Conservation (phyloP, 2,888 invertebrate species). For the Monopis laevigella region DNA sequence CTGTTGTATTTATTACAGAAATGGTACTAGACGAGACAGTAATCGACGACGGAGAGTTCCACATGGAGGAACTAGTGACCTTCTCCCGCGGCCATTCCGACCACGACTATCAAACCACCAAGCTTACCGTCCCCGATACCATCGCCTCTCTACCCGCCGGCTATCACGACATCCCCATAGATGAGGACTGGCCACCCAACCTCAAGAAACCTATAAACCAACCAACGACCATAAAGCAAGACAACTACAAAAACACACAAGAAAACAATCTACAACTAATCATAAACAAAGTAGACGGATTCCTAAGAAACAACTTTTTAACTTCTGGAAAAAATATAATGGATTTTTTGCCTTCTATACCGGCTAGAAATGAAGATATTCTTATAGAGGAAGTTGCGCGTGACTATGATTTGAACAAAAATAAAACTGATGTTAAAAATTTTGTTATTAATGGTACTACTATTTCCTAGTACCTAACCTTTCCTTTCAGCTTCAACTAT, state of each 20-base stretch:
- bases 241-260: slow-evolving; percentile 44
- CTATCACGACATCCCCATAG: slow-evolving; percentile 67
- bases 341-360: slow-evolving; percentile 42
- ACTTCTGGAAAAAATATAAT: slow-evolving; percentile 47
- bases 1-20: slow-evolving; percentile 26
- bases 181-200: slow-evolving; percentile 69
- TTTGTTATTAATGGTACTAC: slow-evolving; percentile 44
- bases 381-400: slow-evolving; percentile 50
- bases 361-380: slow-evolving; percentile 50
- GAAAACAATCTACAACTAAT: slow-evolving; percentile 19
- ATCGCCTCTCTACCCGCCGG: slow-evolving; percentile 38
- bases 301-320: slow-evolving; percentile 41
- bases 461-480: neutral
- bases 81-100: slow-evolving; percentile 58
- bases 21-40: slow-evolving; percentile 54
- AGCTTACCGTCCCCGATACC: slow-evolving; percentile 28
- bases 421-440: slow-evolving; percentile 46
- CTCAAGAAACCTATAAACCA: slow-evolving; percentile 38
- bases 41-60: slow-evolving; percentile 67
- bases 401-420: slow-evolving; percentile 43
- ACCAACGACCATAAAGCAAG: slow-evolving; percentile 50
- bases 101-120: slow-evolving; percentile 59
- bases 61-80: slow-evolving; percentile 70
- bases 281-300: slow-evolving; percentile 29
- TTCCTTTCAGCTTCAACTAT: too few relatives aligned